Percentiles rank a stretch among this genome's conserved stretches.
phyloP scores from a whole-genome alignment of 2,113 vertebrate species.

The Grammomys dolichurus region DNA sequence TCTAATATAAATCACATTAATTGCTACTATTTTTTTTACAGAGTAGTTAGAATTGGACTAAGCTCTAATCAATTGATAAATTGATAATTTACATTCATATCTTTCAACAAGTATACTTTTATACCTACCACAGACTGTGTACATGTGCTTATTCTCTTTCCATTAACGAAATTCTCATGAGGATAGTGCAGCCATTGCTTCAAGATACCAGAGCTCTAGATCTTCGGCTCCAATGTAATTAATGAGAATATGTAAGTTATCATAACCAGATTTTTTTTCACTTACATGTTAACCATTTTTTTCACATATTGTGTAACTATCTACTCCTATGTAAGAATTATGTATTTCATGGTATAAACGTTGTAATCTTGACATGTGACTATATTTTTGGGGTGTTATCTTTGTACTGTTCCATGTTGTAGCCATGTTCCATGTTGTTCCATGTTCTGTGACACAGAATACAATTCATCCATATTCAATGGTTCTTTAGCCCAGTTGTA shows the following conservation, averaged over 20 bases:
- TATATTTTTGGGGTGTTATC: conserved; percentile 18
- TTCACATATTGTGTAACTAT: conserved; percentile 15
- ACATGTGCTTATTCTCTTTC: no score
- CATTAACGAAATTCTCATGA: background rate
- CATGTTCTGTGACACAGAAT: background rate
- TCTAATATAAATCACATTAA: conserved; percentile 63
- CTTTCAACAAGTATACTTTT: conserved; percentile 41
- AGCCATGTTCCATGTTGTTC: background rate
- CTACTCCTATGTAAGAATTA: background rate
- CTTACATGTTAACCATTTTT: conserved; percentile 40
- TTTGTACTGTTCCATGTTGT: background rate
- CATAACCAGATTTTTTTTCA: background rate
- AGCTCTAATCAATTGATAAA: conserved; percentile 56
- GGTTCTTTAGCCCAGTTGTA: conserved; percentile 41
- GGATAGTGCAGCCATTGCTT: background rate
- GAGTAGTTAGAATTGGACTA: conserved; percentile 61
- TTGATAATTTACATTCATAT: conserved; percentile 62
- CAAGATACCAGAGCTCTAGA: background rate
- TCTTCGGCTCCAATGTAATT: background rate
- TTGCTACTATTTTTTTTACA: background rate
- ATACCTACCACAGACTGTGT: background rate
- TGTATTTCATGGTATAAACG: conserved; percentile 5
- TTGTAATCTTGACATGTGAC: background rate
- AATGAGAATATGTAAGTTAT: background rate
- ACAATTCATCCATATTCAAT: conserved; percentile 1